Evolutionary conservation across 2,888 invertebrate species (phyloP), one percentile per base, ranked within the genome.

Genomic region (Brenthis hecate): DNA sequence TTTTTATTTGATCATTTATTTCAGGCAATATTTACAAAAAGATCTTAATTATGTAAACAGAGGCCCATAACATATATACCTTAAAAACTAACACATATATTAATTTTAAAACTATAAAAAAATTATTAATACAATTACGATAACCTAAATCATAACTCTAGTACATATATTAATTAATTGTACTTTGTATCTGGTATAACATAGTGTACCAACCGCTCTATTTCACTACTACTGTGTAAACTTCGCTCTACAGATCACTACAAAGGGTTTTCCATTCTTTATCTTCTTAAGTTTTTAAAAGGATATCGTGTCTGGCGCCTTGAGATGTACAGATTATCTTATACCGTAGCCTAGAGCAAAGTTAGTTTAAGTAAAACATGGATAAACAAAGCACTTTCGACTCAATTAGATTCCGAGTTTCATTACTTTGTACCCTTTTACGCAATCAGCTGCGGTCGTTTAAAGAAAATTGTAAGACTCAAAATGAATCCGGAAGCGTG

Each of bases 371-470:
- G 72, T 72, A 69, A 73, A 72, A 74, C 68, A 72, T 56, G 72
- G 69, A 73, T 73, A 74, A 75, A 75, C 74, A 75, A 74, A 74
- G 69, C 72, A 63, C 69, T 72, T 72, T 72, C 70, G 66, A 73
- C 69, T 75, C 70, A 74, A 74, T 73, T 75, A 73, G 67, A 57
- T 70, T 16, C 48, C 58, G 57, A 70, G 68, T 74, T 74, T 71
- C 68, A 70, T 69, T 73, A 73, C 66, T 69, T 69, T 63, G 65
- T 72, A 74, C 68, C 66, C 69, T 64, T 71, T 71, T 71, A 66
- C 71, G 68, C 72, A 74, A 74, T 74, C 71, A 73, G 68, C 72
- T 68, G 66, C 60, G 72, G 69, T 68, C 60, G 61, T 66, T 69
- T 64, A 55, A 67, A 65, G 67, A 68, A 72, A 71, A 65, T 74